These are phyloP conservation scores for Thymelicus lineola DNA, from an alignment of 2,888 invertebrate genomes.

Conservation along the genomic window DNA sequence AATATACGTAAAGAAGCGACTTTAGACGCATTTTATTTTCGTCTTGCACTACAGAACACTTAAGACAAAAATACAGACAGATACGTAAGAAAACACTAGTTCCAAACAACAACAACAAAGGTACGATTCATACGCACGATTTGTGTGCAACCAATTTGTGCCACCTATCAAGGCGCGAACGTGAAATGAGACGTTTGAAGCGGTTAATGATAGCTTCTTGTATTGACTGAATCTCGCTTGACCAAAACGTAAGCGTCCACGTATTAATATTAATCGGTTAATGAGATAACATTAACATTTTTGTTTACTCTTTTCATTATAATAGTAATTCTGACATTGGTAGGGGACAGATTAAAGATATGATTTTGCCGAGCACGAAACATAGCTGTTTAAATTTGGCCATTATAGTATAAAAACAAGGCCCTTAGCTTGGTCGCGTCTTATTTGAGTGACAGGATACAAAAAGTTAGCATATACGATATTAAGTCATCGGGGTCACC, in stretches of 20 bases:
- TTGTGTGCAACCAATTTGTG: slow-evolving; percentile 47
- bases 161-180: slow-evolving; percentile 10
- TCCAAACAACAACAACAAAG: not conserved
- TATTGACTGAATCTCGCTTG: not conserved
- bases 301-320: too few relatives aligned
- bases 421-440: too few relatives aligned
- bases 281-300: not conserved
- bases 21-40: too few relatives aligned
- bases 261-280: slow-evolving; percentile 9
- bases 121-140: slow-evolving; percentile 47
- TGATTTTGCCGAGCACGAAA: too few relatives aligned
- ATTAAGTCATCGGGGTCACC: too few relatives aligned
- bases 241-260: not conserved
- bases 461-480: too few relatives aligned
- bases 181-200: slow-evolving; percentile 13
- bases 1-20: too few relatives aligned
- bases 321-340: too few relatives aligned
- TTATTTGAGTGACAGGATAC: too few relatives aligned
- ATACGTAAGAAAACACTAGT: not conserved
- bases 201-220: not conserved
- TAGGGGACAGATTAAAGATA: not conserved
- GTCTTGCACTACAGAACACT: not conserved
- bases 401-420: too few relatives aligned
- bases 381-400: too few relatives aligned
- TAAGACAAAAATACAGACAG: not conserved